Evolutionary conservation across 1,140 invertebrate species (phyloP).

Genomic region (Periplaneta americana): DNA sequence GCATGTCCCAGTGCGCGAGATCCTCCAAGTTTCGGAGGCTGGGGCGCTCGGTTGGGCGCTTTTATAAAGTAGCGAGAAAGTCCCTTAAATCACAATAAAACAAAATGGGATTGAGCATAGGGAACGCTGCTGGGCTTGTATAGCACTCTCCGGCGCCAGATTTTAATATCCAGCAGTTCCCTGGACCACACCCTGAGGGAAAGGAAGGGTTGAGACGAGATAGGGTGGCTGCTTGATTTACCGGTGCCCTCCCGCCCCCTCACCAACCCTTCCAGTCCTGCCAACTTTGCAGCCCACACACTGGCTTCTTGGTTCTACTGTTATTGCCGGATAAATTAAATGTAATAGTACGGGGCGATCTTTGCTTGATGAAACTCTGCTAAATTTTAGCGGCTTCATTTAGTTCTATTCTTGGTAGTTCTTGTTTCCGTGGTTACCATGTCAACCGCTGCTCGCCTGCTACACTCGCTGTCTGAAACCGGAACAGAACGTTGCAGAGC

Average conservation of each 20-base stretch:
- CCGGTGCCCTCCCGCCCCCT: not conserved
- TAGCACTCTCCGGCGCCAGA: not conserved
- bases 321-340: not conserved
- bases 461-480: too few species aligned
- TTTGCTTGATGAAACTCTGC: too few species aligned
- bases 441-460: too few species aligned
- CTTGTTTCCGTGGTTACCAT: not conserved
- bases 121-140: not conserved
- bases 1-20: not conserved
- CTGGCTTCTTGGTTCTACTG: not conserved
- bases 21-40: not conserved
- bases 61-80: not conserved
- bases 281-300: not conserved
- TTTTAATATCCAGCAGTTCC: conserved; percentile 4
- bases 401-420: not conserved
- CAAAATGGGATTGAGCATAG: conserved; percentile 6
- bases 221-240: not conserved
- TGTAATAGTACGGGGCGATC: not conserved
- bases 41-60: not conserved
- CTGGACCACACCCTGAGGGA: not conserved
- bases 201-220: not conserved
- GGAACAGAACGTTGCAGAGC: too few species aligned
- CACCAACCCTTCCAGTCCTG: too few species aligned
- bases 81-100: conserved; percentile 12
- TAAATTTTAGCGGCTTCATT: not conserved